Evolutionary conservation across 2,113 vertebrate genomes (phyloP).

Genomic region (Eidolon helvum): DNA sequence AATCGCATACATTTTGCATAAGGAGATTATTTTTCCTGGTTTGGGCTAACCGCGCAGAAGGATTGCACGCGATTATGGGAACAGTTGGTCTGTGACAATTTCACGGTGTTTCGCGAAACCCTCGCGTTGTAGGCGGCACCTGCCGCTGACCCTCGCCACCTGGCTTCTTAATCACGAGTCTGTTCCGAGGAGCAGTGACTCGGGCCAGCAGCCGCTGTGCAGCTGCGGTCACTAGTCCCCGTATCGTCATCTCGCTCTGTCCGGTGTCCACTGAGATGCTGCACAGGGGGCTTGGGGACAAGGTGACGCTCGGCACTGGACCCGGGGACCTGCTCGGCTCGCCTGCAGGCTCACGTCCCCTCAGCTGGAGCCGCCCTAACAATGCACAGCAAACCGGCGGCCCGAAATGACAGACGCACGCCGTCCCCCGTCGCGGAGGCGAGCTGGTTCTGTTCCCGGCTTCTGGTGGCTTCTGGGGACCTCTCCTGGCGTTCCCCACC

Average conservation of each 20-base stretch:
- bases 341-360: neutral
- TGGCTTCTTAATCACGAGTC: neutral
- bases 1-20: constrained; percentile 59
- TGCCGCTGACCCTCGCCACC: neutral
- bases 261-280: fast-evolving
- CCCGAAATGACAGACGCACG: neutral
- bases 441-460: fast-evolving
- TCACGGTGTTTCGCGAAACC: constrained; percentile 37
- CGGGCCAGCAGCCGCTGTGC: neutral
- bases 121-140: neutral
- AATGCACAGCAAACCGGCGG: too few relatives aligned
- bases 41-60: constrained; percentile 34
- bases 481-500: neutral
- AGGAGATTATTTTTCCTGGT: constrained; percentile 66
- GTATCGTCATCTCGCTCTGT: fast-evolving
- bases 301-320: fast-evolving
- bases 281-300: fast-evolving
- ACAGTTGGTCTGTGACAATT: constrained; percentile 1
- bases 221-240: neutral
- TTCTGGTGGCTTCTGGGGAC: too few relatives aligned
- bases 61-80: constrained; percentile 19
- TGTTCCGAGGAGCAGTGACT: neutral
- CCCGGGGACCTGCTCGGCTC: neutral
- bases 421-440: neutral
- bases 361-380: fast-evolving